Evolutionary conservation across 2,888 invertebrate species (phyloP), one percentile per base, ranked within the genome.

Genomic region (Aphelenchoides bicaudatus): DNA sequence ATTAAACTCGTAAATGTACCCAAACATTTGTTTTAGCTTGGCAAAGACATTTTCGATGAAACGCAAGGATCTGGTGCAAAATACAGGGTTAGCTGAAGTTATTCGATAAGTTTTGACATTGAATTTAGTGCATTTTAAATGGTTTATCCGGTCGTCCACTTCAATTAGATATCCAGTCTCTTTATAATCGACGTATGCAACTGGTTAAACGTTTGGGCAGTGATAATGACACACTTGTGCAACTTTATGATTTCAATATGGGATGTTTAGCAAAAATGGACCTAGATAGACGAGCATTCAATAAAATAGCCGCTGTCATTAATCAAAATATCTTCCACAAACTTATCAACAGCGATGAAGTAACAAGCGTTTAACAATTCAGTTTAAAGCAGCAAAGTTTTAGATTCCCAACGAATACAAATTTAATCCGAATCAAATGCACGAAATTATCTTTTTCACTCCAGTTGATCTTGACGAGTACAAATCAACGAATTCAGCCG

Each of bases 241-340:
- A 43, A 43, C 10, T 43, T 23, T 43, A n/a, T 27, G 43, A 43
- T 27, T 43, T 43, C 16, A 43, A 43, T 3, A 43, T 43, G 43
- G 43, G 43, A 3, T 27, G 27, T 10, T 27, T 43, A 27, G 43
- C 27, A 25, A 43, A 43, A 3, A n/a, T 43, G 43, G 43, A 43
- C 43, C 23, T 43, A 27, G 43, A 43, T 27, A 25, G 43, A 16
- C 43, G 43, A 43, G 27, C 27, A 27, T 43, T 43, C 43, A 43
- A 43, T 27, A 43, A 43, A 3, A 27, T 43, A 25, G 43, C 43
- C 2, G 10, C 23, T 43, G 4, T 43, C 2, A 43, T 27, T 3
- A 43, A 43, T 43, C 27, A 25, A 1, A 27, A 25, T 27, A 43
- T 43, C 16, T 43, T 43, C 43, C 23, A 43, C 3, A 27, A 43